Conservation (phyloP, 2,113 vertebrate genomes). For the Festucalex cinctus region DNA sequence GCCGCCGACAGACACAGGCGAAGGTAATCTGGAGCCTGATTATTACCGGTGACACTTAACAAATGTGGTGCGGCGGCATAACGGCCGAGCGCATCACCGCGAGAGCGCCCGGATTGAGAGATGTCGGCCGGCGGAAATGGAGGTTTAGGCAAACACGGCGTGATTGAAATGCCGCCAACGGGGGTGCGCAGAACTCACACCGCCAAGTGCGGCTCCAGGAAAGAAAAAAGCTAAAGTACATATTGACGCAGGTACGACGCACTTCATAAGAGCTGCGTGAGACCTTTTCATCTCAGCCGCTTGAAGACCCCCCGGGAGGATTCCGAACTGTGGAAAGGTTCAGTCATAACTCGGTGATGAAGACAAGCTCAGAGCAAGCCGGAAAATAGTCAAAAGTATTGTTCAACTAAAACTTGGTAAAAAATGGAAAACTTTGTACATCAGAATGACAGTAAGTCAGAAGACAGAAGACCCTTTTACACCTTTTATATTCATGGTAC, state of each 20-base stretch:
- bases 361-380: background rate
- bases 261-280: background rate
- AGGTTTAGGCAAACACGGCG: slow-evolving; percentile 1
- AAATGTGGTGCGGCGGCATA: background rate
- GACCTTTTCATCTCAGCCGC: background rate
- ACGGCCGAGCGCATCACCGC: background rate
- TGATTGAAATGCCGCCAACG: background rate
- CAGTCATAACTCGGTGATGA: background rate
- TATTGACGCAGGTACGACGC: background rate
- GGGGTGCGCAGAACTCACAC: background rate
- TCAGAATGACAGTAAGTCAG: too few species aligned
- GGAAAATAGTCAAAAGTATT: background rate
- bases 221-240: background rate
- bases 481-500: too few species aligned
- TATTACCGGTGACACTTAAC: slow-evolving; percentile 1
- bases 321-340: background rate
- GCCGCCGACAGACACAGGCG: background rate
- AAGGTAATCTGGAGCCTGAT: background rate
- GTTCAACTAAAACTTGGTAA: background rate
- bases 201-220: background rate
- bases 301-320: background rate
- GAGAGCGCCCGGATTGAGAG: background rate
- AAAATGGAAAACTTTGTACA: too few species aligned
- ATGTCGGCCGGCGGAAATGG: background rate
- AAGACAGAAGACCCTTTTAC: too few species aligned